A percentile compares a stretch with the other conserved stretches of the same genome.
Evolutionary conservation across 37 sponge, comb jelly and placozoan species (phyloP).

Genomic region (Eunapius fragilis): DNA sequence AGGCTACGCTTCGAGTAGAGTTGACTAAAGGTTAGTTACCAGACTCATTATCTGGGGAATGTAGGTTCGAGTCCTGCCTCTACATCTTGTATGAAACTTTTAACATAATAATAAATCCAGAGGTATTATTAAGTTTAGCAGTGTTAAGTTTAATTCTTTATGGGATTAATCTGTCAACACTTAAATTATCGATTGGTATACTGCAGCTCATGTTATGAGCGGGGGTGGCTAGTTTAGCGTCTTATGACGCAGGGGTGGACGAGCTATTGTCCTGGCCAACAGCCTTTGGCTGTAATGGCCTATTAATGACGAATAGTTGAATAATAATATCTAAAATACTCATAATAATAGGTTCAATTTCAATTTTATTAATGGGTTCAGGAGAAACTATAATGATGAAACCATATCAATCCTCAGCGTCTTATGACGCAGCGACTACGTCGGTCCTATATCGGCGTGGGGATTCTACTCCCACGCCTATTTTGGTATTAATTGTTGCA

Average conservation of each 20-base stretch:
- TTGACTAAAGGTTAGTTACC: slow-evolving; percentile 60
- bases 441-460: too few relatives aligned
- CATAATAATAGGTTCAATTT: slow-evolving; percentile 49
- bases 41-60: slow-evolving; percentile 68
- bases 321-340: slow-evolving; percentile 40
- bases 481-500: neutral
- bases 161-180: slow-evolving; percentile 43
- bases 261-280: neutral
- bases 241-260: neutral
- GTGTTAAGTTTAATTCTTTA: slow-evolving; percentile 61
- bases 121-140: slow-evolving; percentile 51
- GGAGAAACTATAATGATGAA: slow-evolving; percentile 9
- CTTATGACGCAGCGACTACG: too few relatives aligned
- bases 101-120: slow-evolving; percentile 33
- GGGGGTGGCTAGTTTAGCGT: neutral
- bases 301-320: slow-evolving; percentile 53
- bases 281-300: slow-evolving; percentile 16
- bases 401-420: slow-evolving; percentile 6
- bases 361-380: slow-evolving; percentile 53
- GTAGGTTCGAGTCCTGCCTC: slow-evolving; percentile 74
- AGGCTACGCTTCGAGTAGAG: slow-evolving; percentile 13
- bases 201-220: slow-evolving; percentile 10
- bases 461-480: neutral
- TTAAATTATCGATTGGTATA: slow-evolving; percentile 35
- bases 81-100: slow-evolving; percentile 19